Conservation (phyloP, 2,888 invertebrate genomes). For the Apamea epomidion region DNA sequence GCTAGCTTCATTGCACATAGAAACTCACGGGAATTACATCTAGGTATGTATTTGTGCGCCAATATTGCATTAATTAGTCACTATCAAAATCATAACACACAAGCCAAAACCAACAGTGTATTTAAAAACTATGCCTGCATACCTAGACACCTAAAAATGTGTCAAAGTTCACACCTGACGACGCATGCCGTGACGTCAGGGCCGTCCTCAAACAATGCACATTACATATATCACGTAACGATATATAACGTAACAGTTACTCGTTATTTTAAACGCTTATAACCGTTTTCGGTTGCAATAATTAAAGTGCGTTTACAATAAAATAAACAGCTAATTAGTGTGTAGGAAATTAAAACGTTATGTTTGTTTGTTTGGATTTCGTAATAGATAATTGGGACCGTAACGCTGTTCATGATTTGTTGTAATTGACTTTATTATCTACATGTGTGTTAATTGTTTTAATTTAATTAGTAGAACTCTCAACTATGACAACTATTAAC, state of each 20-base stretch:
- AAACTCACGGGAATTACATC: not conserved
- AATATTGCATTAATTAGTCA: not conserved
- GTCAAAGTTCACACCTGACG: slow-evolving; percentile 55
- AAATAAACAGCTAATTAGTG: slow-evolving; percentile 24
- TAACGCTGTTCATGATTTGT: not conserved
- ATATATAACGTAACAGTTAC: slow-evolving; percentile 44
- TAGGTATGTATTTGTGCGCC: not conserved
- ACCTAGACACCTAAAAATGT: slow-evolving; percentile 20
- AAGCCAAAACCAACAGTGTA: not conserved
- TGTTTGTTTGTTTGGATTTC: slow-evolving; percentile 6
- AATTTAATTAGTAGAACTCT: not conserved
- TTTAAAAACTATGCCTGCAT: not conserved
- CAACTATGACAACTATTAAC: not conserved
- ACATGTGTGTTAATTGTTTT: not conserved
- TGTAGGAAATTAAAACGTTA: slow-evolving; percentile 9
- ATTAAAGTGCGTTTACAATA: slow-evolving; percentile 26
- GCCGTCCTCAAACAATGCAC: slow-evolving; percentile 51
- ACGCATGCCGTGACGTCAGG: slow-evolving; percentile 46
- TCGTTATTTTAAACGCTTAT: slow-evolving; percentile 28
- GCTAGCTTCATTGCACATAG: not conserved
- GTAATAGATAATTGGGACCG: slow-evolving; percentile 15
- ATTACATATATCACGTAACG: slow-evolving; percentile 53
- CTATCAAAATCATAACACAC: not conserved
- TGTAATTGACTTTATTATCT: not conserved
- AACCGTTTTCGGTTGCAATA: slow-evolving; percentile 25